A percentile compares a stretch with the other conserved stretches of the same genome.
phyloP scores from a whole-genome alignment of 2,797 vertebrate genomes.

The Siniperca obscura region DNA sequence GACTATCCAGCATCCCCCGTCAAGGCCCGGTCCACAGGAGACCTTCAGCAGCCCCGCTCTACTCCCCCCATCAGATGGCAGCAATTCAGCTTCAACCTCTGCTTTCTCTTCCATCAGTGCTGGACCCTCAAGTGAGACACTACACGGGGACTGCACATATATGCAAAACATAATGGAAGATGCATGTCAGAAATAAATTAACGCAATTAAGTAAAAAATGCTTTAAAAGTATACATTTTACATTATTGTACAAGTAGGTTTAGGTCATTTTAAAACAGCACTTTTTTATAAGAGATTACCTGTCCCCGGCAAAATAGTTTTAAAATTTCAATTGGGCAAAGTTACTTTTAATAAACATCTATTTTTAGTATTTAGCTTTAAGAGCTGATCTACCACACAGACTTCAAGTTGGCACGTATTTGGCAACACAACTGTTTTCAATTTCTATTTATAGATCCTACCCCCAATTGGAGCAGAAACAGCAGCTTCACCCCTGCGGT shows the following conservation, averaged over 20 bases:
- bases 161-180: slow-evolving; percentile 3
- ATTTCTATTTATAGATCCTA: slow-evolving; percentile 84
- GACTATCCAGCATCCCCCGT: slow-evolving; percentile 95
- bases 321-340: not conserved
- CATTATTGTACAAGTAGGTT: not conserved
- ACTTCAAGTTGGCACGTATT: not conserved
- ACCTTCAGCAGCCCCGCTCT: slow-evolving; percentile 89
- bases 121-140: slow-evolving; percentile 92
- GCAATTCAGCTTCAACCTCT: slow-evolving; percentile 87
- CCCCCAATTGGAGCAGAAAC: slow-evolving; percentile 93
- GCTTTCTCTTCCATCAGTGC: slow-evolving; percentile 94
- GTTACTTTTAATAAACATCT: not conserved
- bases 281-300: not conserved
- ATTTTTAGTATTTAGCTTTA: not conserved
- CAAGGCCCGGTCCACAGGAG: slow-evolving; percentile 87
- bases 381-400: not conserved
- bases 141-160: not conserved
- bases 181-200: not conserved
- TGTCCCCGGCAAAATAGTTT: not conserved
- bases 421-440: not conserved
- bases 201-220: not conserved
- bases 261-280: not conserved
- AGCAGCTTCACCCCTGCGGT: slow-evolving; percentile 91
- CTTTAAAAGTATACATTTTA: not conserved
- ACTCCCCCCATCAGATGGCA: slow-evolving; percentile 88